Evolutionary conservation across 1,140 invertebrate genomes (phyloP).

Genomic region (Calliphora vicina): DNA sequence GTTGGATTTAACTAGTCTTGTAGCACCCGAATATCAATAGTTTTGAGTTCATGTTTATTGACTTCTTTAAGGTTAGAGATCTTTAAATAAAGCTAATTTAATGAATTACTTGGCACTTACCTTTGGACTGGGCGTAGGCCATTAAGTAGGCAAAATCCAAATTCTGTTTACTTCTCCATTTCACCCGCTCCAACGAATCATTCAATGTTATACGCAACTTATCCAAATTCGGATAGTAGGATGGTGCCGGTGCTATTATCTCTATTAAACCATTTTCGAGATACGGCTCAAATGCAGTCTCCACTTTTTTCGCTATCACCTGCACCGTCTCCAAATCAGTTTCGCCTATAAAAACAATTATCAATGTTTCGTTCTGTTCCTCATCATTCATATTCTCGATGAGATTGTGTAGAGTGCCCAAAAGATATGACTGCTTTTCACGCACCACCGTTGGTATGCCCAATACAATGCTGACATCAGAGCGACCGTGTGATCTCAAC

Average conservation of each 20-base stretch:
- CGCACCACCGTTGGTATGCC: slow-evolving; percentile 89
- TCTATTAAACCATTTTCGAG: slow-evolving; percentile 86
- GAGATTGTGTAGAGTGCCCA: slow-evolving; percentile 87
- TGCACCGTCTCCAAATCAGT: slow-evolving; percentile 76
- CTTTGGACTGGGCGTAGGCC: slow-evolving; percentile 88
- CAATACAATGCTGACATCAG: slow-evolving; percentile 82
- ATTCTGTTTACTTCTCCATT: slow-evolving; percentile 97
- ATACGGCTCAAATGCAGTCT: slow-evolving; percentile 78
- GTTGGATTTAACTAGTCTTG: too few relatives aligned
- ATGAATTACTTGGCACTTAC: not conserved
- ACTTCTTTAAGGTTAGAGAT: too few relatives aligned
- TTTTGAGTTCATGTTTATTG: not conserved
- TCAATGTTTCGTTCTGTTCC: slow-evolving; percentile 82
- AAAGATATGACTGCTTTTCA: slow-evolving; percentile 87
- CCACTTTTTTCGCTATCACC: slow-evolving; percentile 77
- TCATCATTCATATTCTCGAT: slow-evolving; percentile 79
- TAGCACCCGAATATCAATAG: not conserved
- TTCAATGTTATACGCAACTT: slow-evolving; percentile 82
- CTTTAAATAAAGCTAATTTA: too few relatives aligned
- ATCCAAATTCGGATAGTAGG: slow-evolving; percentile 90
- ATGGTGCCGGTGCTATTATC: slow-evolving; percentile 83
- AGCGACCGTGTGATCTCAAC: slow-evolving; percentile 76
- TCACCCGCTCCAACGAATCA: slow-evolving; percentile 86
- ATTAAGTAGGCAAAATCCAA: slow-evolving; percentile 97
- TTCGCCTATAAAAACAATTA: slow-evolving; percentile 92